Evolutionary conservation across 2,113 vertebrate genomes (phyloP), one percentile per base, ranked within the genome.

Genomic region (Euleptes europaea): DNA sequence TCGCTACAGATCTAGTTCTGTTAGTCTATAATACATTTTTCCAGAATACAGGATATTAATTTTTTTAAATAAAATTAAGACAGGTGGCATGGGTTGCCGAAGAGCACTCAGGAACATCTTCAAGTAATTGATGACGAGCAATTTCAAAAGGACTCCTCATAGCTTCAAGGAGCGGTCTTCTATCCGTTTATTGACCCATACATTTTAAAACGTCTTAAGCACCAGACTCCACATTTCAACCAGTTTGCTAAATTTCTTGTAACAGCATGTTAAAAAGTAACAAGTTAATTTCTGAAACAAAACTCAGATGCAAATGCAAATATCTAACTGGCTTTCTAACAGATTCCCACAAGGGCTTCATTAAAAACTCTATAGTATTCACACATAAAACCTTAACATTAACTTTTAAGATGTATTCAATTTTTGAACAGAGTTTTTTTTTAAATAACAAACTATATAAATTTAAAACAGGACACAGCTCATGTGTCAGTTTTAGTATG

Each of bases 11-110:
- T 78, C 70, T 83, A 31, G 71, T 71, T 70, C 71, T 78, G 2
- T 49, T 91, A 11, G 74, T 33, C 49, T n/a, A 78, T 86, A 86
- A 75, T 80, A 19, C 92, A 78, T 87, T 79, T 86, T 92, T n/a
- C 67, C 94, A 94, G 93, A 89, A 66, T 23, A 85, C 5, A 42
- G 21, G 33, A 90, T 92, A 90, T 70, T 79, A 88, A 54, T 81
- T 90, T 42, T 73, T 88, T 79, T 83, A 15, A 84, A 82, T n/a
- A 90, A 91, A 78, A 69, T 65, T 83, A 74, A 75, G 83, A 83
- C 73, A 35, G 82, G 80, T 44, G 84, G 79, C 84, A 83, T 79
- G 74, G 85, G 80, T 77, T 79, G 80, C 33, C 87, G 54, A 82
- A 60, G 78, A 14, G 4, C 19, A 65, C 42, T 74, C 44, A 70